phyloP scores from a whole-genome alignment of 1,140 invertebrate species.

The Papilio xuthus region DNA sequence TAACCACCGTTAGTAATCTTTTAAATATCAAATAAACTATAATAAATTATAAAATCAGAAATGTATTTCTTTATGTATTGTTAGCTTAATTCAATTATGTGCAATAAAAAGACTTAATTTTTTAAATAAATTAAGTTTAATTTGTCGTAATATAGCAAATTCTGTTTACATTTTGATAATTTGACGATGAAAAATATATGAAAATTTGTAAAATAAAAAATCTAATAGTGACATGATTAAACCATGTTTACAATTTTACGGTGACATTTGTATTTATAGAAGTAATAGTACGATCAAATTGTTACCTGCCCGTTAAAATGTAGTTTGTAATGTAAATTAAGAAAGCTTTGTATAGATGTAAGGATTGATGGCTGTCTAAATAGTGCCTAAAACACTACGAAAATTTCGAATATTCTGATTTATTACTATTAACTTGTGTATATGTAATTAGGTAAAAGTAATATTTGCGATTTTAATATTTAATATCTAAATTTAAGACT shows the following conservation, averaged over 20 bases:
- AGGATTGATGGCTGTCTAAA: slow-evolving; percentile 81
- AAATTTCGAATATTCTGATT: slow-evolving; percentile 79
- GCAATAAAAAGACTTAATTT: too few relatives aligned
- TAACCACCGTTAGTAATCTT: neutral
- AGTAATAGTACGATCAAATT: slow-evolving; percentile 66
- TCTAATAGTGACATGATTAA: neutral
- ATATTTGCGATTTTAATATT: slow-evolving; percentile 65
- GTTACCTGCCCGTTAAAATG: slow-evolving; percentile 78
- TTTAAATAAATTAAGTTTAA: too few relatives aligned
- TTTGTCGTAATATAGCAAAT: too few relatives aligned
- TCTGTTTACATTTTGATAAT: too few relatives aligned
- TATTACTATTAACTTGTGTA: slow-evolving; percentile 72
- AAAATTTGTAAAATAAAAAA: neutral
- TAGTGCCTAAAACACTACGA: slow-evolving; percentile 81
- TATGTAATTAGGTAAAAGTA: slow-evolving; percentile 66
- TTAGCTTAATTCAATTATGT: too few relatives aligned
- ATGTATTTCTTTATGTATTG: too few relatives aligned
- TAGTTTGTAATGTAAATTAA: slow-evolving; percentile 74
- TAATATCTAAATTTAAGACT: slow-evolving; percentile 60
- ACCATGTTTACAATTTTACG: slow-evolving; percentile 3
- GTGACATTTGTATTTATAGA: slow-evolving; percentile 11
- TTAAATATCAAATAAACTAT: neutral
- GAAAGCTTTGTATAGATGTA: slow-evolving; percentile 78
- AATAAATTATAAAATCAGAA: too few relatives aligned
- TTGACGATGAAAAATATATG: too few relatives aligned